Percentiles rank a stretch among this genome's conserved stretches.
These are phyloP conservation scores for Poecilus cupreus DNA, from an alignment of 2,888 invertebrate species.

Conservation along the genomic window DNA sequence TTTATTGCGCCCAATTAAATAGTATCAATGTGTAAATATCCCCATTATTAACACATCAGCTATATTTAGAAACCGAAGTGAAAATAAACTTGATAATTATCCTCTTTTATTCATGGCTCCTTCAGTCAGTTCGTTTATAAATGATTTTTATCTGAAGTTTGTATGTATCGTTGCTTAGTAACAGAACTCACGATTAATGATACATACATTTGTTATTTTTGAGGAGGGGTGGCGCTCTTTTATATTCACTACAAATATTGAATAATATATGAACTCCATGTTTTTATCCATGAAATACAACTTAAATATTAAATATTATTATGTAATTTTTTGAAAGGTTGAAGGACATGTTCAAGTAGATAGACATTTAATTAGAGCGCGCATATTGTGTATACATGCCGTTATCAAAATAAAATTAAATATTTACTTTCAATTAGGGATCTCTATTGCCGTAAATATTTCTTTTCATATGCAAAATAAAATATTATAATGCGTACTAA, in stretches of 20 bases:
- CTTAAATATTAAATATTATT: background rate
- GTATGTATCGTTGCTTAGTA: slow-evolving; percentile 49
- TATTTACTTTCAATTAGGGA: background rate
- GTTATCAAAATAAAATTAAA: too few relatives aligned
- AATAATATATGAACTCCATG: slow-evolving; percentile 23
- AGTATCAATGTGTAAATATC: background rate
- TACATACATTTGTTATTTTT: slow-evolving; percentile 44
- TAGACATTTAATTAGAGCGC: slow-evolving; percentile 11
- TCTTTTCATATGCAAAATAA: background rate
- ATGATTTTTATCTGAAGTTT: slow-evolving; percentile 56
- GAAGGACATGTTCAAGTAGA: too few relatives aligned
- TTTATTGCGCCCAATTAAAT: too few relatives aligned
- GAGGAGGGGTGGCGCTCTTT: slow-evolving; percentile 24
- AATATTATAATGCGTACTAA: background rate
- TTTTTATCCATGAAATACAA: slow-evolving; percentile 19
- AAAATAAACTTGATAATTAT: slow-evolving; percentile 24
- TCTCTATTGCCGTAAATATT: background rate
- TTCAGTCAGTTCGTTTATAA: slow-evolving; percentile 27
- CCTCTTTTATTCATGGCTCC: slow-evolving; percentile 23
- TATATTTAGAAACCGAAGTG: background rate
- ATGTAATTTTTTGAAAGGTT: background rate
- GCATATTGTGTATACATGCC: background rate
- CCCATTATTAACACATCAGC: background rate
- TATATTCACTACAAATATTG: slow-evolving; percentile 38
- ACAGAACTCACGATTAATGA: slow-evolving; percentile 49